Evolutionary conservation across 2,113 vertebrate species (phyloP), one percentile per base, ranked within the genome.

Genomic region (Numida meleagris): DNA sequence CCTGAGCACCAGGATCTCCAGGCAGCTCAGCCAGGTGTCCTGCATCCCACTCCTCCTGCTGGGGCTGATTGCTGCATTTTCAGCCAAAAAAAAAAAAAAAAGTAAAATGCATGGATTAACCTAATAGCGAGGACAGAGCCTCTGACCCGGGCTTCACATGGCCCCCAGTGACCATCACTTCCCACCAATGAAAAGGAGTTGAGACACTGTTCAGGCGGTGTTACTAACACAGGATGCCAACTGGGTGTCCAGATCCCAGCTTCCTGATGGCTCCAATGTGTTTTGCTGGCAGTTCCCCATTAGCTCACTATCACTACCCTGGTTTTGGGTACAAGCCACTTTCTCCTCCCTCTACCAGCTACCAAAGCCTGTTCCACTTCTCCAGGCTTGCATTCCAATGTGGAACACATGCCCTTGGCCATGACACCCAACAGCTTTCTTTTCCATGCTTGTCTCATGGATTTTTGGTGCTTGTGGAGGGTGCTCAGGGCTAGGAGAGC

Each of bases 241-340:
- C 25, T 25, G 1, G 2, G 4, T 7, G 19, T 20, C 51, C 75
- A 5, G 5, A 14, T 6, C 40, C 72, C 80, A 21, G 14, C 5
- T 2, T 8, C 38, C 61, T 14, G 0, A 3, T 4, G 0, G 13
- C 46, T 46, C 46, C 25, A 4, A 8, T 20, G 19, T 1, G 0
- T 38, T 73, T 24, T 33, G 9, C 61, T 33, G 25, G 7, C 34
- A 10, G 1, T 57, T 46, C 36, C 51, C 18, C 21, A 0, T 31
- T 16, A 34, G 14, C 48, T 33, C 48, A 3, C 42, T 66, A 1
- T 18, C 61, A 33, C 67, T 76, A 74, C 61, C 33, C 38, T 2
- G 0, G 13, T 29, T 10, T 0, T 0, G 1, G 53, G 21, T 3
- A 17, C 43, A n/a, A 9, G 38, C 31, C 36, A 48, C 34, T 42